Percentiles rank a stretch among this genome's conserved stretches.
phyloP scores from a whole-genome alignment of 2,797 vertebrate species.

The Esox masquinongy region DNA sequence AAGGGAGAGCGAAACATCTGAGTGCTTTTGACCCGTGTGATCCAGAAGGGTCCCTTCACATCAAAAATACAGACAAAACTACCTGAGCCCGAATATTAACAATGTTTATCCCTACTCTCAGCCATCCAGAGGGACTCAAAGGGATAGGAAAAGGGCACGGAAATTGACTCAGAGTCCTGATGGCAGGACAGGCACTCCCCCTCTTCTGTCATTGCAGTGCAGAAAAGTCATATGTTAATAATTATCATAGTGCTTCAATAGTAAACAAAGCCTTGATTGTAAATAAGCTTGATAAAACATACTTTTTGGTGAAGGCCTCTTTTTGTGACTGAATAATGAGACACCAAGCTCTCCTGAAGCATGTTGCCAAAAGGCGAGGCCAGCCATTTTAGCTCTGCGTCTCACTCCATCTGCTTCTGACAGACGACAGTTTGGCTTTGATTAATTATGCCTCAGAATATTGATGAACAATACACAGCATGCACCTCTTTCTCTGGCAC shows the following conservation, averaged over 20 bases:
- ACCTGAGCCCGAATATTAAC: slow-evolving; percentile 57
- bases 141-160: slow-evolving; percentile 71
- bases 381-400: slow-evolving; percentile 54
- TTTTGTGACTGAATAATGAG: slow-evolving; percentile 56
- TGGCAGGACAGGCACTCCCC: slow-evolving; percentile 54
- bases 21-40: slow-evolving; percentile 57
- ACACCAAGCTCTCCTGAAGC: slow-evolving; percentile 58
- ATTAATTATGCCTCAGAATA: slow-evolving; percentile 65
- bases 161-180: slow-evolving; percentile 62
- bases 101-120: slow-evolving; percentile 17
- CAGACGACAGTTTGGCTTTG: slow-evolving; percentile 46
- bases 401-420: slow-evolving; percentile 58
- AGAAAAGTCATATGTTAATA: slow-evolving; percentile 68
- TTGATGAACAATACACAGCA: slow-evolving; percentile 43
- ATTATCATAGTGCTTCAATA: slow-evolving; percentile 57
- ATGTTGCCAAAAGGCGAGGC: slow-evolving; percentile 60
- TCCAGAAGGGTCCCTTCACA: slow-evolving; percentile 65
- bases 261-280: slow-evolving; percentile 59
- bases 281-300: slow-evolving; percentile 63
- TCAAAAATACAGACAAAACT: slow-evolving; percentile 71
- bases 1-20: slow-evolving; percentile 40
- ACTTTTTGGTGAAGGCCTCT: slow-evolving; percentile 41
- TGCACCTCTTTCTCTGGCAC: slow-evolving; percentile 33
- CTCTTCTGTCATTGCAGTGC: slow-evolving; percentile 50
- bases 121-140: slow-evolving; percentile 53